Conservation (phyloP, 2,888 invertebrate genomes). For the Corbicula japonica region DNA sequence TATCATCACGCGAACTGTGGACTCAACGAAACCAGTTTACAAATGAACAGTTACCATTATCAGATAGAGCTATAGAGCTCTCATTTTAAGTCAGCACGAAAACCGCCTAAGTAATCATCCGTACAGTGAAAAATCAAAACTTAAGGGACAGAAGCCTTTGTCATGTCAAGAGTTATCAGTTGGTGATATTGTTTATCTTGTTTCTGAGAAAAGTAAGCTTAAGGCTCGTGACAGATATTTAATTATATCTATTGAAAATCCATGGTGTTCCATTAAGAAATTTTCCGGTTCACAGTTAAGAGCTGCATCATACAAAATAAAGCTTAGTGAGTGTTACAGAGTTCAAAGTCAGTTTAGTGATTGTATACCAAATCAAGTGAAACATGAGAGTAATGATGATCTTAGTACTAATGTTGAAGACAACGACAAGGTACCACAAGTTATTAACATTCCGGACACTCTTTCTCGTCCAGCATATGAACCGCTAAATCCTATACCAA, state of each 20-base stretch:
- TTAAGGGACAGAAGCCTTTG: too few species aligned
- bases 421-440: neutral
- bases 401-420: neutral
- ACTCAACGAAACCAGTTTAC: conserved; percentile 67
- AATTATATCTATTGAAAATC: neutral
- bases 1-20: conserved; percentile 66
- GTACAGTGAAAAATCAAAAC: too few species aligned
- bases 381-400: neutral
- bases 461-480: neutral
- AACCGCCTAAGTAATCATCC: too few species aligned
- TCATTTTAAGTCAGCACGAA: conserved; percentile 56
- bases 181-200: conserved; percentile 14
- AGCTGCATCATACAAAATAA: neutral
- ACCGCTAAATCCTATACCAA: too few species aligned
- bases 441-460: neutral
- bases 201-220: conserved; percentile 1
- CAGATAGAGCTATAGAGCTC: conserved; percentile 51
- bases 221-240: neutral
- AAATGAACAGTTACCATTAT: conserved; percentile 54
- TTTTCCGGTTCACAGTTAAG: neutral
- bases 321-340: neutral
- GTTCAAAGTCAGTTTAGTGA: too few species aligned
- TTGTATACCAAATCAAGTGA: neutral
- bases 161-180: too few species aligned
- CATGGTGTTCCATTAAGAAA: neutral